Percentiles rank a stretch among this genome's conserved stretches.
phyloP scores from a whole-genome alignment of 2,797 vertebrate species.

The Selene dorsalis region DNA sequence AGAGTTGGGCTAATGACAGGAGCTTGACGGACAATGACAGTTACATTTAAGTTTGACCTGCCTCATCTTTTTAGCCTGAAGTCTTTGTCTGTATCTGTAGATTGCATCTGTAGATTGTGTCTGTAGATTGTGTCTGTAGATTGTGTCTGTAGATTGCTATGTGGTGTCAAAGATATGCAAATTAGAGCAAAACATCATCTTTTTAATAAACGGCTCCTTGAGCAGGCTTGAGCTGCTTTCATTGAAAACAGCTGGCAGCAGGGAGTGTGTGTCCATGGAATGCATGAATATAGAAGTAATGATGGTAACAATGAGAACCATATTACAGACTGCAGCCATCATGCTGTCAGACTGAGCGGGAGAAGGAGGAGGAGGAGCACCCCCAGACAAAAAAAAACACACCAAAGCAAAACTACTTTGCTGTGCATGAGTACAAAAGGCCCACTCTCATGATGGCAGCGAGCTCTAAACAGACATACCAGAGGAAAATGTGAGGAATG shows the following conservation, averaged over 20 bases:
- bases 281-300: not conserved
- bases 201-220: no score
- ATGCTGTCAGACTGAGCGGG: not conserved
- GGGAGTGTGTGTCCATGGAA: not conserved
- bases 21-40: no score
- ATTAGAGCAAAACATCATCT: no score
- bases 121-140: not conserved
- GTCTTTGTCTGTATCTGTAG: no score
- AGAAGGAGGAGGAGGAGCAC: not conserved
- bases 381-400: not conserved
- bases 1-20: no score
- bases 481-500: slow-evolving; percentile 55
- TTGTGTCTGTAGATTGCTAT: not conserved
- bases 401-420: not conserved
- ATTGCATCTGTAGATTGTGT: not conserved
- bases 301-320: not conserved
- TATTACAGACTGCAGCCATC: not conserved
- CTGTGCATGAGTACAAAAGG: not conserved
- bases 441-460: no score
- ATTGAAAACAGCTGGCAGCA: not conserved
- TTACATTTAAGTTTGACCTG: no score
- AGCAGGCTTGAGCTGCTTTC: not conserved
- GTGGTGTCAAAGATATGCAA: no score
- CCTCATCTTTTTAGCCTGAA: no score
- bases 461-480: not conserved